Evolutionary conservation across 2,113 vertebrate species (phyloP).

Genomic region (Myrmophylax atrothorax): DNA sequence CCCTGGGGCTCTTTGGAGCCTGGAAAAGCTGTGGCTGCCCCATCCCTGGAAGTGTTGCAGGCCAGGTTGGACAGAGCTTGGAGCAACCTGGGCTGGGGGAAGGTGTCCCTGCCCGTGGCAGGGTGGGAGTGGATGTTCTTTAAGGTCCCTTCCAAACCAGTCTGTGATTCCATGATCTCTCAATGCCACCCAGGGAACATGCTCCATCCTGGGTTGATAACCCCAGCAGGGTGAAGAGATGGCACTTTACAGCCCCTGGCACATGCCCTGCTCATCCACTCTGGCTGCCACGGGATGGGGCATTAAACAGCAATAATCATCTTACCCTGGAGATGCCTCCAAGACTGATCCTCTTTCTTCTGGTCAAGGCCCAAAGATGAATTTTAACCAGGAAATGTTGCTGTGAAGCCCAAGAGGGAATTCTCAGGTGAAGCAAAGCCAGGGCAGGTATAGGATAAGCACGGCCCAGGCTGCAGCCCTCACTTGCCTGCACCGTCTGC

Average conservation of each 20-base stretch:
- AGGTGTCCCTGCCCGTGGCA: background rate
- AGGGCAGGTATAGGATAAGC: background rate
- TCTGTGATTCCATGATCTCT: background rate
- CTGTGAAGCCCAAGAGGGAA: too few relatives aligned
- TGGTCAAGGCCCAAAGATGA: background rate
- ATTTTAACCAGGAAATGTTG: background rate
- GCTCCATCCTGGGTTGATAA: background rate
- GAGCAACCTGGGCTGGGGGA: background rate
- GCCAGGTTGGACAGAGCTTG: background rate
- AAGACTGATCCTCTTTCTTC: background rate
- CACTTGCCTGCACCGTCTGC: background rate
- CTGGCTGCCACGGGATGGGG: background rate
- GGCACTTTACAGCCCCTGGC: background rate
- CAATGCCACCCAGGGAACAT: background rate
- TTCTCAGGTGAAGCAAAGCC: background rate
- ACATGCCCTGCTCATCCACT: fast-evolving
- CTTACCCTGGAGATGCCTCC: background rate
- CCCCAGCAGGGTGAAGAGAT: background rate
- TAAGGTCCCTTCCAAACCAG: background rate
- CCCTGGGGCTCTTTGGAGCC: background rate
- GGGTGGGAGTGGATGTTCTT: background rate
- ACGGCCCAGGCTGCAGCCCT: background rate
- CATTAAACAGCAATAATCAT: background rate
- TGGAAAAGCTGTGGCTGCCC: background rate
- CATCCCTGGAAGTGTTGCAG: background rate